A percentile compares a stretch with the other conserved stretches of the same genome.
phyloP scores from a whole-genome alignment of 2,113 vertebrate genomes.

The Alligator mississippiensis region DNA sequence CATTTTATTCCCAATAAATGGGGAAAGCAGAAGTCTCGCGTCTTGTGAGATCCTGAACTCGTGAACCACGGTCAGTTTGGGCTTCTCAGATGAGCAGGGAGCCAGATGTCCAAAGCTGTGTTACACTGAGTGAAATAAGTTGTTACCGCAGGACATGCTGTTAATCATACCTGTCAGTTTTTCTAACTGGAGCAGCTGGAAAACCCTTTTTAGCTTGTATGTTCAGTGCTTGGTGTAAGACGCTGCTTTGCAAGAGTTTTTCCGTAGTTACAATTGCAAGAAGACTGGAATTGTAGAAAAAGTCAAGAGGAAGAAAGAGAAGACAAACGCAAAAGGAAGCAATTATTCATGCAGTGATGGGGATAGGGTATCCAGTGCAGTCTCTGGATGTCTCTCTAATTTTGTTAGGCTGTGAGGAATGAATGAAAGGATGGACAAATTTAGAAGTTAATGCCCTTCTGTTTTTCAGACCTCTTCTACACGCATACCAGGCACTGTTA shows the following conservation, averaged over 20 bases:
- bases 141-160: not conserved
- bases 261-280: not conserved
- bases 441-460: not conserved
- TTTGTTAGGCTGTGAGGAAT: rapidly evolving
- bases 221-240: not conserved
- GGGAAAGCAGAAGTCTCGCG: rapidly evolving
- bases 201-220: not conserved
- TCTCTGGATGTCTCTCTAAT: too few species aligned
- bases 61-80: not conserved
- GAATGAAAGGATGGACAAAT: not conserved
- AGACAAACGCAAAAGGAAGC: not conserved
- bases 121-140: not conserved
- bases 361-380: not conserved
- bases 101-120: rapidly evolving
- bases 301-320: not conserved
- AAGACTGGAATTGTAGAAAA: not conserved
- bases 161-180: not conserved
- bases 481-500: constrained; percentile 89
- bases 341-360: not conserved
- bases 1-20: rapidly evolving
- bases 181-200: not conserved
- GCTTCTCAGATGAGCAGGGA: not conserved
- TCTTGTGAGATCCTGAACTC: rapidly evolving
- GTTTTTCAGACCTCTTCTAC: constrained; percentile 77
- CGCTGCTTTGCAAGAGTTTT: not conserved